Evolutionary conservation across 2,797 vertebrate genomes (phyloP).

Genomic region (Arrhamphus sclerolepis): DNA sequence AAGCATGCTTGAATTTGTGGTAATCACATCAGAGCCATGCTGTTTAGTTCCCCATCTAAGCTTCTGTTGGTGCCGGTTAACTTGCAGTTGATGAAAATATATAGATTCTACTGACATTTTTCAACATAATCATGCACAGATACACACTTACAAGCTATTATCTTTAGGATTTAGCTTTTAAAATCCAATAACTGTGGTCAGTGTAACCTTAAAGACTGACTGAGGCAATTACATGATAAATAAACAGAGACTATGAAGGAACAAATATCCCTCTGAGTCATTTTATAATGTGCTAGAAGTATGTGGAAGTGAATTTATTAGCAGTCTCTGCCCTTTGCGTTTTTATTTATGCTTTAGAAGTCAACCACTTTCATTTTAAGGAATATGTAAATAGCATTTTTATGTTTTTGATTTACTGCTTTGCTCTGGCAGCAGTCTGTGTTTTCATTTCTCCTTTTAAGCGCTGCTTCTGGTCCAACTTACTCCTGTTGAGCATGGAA

Average conservation of each 20-base stretch:
- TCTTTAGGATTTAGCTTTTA: too few relatives aligned
- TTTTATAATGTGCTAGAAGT: not conserved
- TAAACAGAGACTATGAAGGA: not conserved
- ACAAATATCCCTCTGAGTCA: not conserved
- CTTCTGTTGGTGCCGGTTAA: too few relatives aligned
- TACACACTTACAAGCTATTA: too few relatives aligned
- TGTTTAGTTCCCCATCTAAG: too few relatives aligned
- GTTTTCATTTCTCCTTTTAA: not conserved
- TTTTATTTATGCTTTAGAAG: not conserved
- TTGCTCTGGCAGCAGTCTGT: not conserved
- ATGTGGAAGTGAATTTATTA: not conserved
- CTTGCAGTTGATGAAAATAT: too few relatives aligned
- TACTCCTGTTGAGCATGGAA: not conserved
- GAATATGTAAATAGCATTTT: not conserved
- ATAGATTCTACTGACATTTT: too few relatives aligned
- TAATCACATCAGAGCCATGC: too few relatives aligned
- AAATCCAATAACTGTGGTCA: too few relatives aligned
- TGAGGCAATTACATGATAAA: too few relatives aligned
- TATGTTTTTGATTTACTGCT: not conserved
- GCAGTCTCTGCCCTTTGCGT: not conserved
- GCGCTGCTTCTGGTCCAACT: not conserved
- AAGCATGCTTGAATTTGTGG: too few relatives aligned
- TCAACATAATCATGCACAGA: too few relatives aligned
- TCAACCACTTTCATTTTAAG: not conserved
- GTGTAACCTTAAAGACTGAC: too few relatives aligned